Base-by-base conservation (phyloP, 2,113 vertebrate species). In the Antennarius striatus region DNA sequence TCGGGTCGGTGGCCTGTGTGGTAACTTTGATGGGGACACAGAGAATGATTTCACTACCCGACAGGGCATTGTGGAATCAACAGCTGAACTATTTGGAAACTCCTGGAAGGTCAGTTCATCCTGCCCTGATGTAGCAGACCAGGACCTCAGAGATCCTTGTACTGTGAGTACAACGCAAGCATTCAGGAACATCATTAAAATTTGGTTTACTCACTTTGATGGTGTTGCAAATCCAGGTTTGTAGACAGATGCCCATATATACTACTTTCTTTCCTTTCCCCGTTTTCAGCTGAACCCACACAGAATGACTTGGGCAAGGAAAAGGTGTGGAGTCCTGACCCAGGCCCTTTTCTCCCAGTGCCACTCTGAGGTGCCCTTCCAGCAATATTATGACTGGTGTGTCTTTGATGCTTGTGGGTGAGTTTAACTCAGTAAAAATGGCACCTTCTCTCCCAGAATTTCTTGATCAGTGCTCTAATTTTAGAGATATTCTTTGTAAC, bases 381-480 rank as follows among this genome's bases (percentile, higher is more conserved):
- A 96, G 87, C 94, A 87, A 83, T 94, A 93, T 87, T 95, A 95
- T 0, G 94, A 96, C 67, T 95, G 94, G 95, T 98, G 96, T 86
- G 84, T 98, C 87, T 94, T 94, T 30, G 95, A 96, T 0, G 90
- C 95, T 65, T 96, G 96, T 8, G 93, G 96, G 96, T 97, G 86
- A 92, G 95, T 82, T 62, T 42, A 47, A 6, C 32, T 36, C 32
- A 7, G 32, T 36, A 36, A 5, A 36, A 36, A 36, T 36, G 32
- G 7, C 7, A 36, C 32, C 32, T 7, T 14, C 10, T 48, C n/a
- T 13, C 12, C 42, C 42, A 40, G 30, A 12, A 56, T 39, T 28
- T 53, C 17, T 56, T 36, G 11, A 1, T 15, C 17, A 2, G 1
- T 52, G 14, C 40, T 10, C 51, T 14, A 40, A 46, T 54, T 43